Evolutionary conservation across 2,113 vertebrate species (phyloP), one percentile per base, ranked within the genome.

Genomic region (Aspiorhynchus laticeps): DNA sequence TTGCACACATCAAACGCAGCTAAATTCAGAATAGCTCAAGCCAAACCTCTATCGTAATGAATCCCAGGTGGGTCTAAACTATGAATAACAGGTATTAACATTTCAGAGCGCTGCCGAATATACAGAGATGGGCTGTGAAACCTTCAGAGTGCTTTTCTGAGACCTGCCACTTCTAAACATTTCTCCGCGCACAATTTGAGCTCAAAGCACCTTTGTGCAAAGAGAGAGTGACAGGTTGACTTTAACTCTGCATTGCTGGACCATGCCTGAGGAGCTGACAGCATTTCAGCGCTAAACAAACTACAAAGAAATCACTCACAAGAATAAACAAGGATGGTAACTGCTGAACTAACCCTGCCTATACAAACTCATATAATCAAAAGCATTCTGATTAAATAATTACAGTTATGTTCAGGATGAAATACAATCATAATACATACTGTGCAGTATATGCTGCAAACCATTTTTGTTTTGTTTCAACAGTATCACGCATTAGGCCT

Each of bases 21-120:
- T 80, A 53, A 48, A 80, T 53, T 80, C 51, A 69, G 56, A 59
- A 71, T 76, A 56, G 84, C 88, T 84, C 48, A n/a, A 53, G 51
- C 15, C 65, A 53, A 79, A 28, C 21, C 48, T 83, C 76, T 41
- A 61, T 48, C 48, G 8, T 41, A 26, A 51, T 73, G 33, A 80
- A 80, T 86, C 53, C 81, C 76, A 87, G 74, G 65, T 74, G 65
- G 46, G 17, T 51, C 28, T 79, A 83, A 46, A 33, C 65, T 71
- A 76, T 83, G 28, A 87, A 59, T 85, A 67, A 73, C 36, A 56
- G 26, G 46, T 73, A 84, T 88, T 88, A 88, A 56, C 82, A 84
- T 88, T 85, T 85, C 82, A 88, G 48, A 78, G 74, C 63, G 2
- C 24, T 21, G 31, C 61, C 36, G 31, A 51, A 56, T 61, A 63